These are phyloP conservation scores for Drosophila aff. DNA, from an alignment of 1,140 invertebrate species.

Conservation along the genomic window DNA sequence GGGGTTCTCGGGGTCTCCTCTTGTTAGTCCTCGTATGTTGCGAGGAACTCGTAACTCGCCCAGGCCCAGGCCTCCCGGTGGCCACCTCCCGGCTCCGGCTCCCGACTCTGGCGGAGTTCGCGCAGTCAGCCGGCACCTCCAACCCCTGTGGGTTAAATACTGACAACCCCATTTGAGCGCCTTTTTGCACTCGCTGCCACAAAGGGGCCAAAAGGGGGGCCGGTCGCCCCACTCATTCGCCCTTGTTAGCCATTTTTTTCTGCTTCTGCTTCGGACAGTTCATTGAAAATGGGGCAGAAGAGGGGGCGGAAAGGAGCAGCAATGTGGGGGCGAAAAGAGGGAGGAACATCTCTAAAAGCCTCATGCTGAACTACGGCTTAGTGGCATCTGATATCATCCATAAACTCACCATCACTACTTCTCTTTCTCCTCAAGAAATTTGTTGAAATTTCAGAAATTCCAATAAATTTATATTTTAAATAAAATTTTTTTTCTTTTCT, in stretches of 20 bases:
- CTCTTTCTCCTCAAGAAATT: neutral
- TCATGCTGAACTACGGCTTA: neutral
- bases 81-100: constrained; percentile 11
- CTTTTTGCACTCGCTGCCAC: constrained; percentile 80
- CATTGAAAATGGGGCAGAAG: constrained; percentile 63
- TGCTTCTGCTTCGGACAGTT: constrained; percentile 57
- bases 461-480: neutral
- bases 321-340: neutral
- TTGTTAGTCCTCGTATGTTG: constrained; percentile 78
- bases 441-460: neutral
- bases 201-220: constrained; percentile 23
- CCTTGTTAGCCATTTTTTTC: constrained; percentile 30
- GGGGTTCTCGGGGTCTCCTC: constrained; percentile 70
- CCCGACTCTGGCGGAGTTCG: constrained; percentile 72
- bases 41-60: constrained; percentile 27
- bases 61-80: neutral
- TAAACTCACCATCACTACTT: neutral
- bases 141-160: constrained; percentile 85
- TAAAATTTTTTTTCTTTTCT: too few species aligned
- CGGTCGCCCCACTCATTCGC: constrained; percentile 44
- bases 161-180: constrained; percentile 85
- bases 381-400: constrained; percentile 4
- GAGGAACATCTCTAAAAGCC: constrained; percentile 4
- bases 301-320: neutral
- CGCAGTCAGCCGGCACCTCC: constrained; percentile 82